Percentiles rank a stretch among this genome's conserved stretches.
Evolutionary conservation across 1,140 invertebrate genomes (phyloP).

Genomic region (Chironomus tepperi): DNA sequence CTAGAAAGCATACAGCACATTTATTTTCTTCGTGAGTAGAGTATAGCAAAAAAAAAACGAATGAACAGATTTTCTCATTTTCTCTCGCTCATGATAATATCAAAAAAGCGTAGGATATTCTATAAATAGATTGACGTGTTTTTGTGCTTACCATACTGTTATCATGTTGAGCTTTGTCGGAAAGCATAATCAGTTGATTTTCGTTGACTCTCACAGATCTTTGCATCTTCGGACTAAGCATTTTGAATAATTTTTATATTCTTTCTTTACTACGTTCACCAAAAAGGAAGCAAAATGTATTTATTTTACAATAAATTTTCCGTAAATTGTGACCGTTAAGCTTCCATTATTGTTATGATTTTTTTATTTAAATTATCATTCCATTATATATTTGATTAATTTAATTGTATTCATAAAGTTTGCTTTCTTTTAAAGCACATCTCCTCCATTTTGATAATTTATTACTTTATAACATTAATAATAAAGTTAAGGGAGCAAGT

Average conservation of each 20-base stretch:
- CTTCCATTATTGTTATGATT: neutral
- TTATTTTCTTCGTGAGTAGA: no score
- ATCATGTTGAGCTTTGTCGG: conserved; percentile 74
- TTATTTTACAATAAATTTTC: no score
- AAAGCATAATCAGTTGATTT: conserved; percentile 69
- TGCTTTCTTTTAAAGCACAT: no score
- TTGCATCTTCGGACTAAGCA: conserved; percentile 78
- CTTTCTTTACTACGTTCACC: neutral
- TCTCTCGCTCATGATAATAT: neutral
- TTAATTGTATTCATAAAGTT: no score
- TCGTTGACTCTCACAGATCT: conserved; percentile 73
- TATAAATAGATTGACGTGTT: conserved; percentile 11
- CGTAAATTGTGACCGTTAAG: neutral
- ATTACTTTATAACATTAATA: no score
- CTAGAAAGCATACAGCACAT: no score
- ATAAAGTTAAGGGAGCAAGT: no score
- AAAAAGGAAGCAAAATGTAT: neutral
- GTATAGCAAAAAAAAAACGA: no score
- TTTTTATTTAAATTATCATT: neutral
- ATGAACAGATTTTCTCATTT: neutral
- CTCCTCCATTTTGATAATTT: no score
- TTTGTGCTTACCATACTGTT: conserved; percentile 47
- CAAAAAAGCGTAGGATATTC: neutral
- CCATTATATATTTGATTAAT: no score
- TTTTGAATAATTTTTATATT: no score